Percentiles rank a stretch among this genome's conserved stretches.
phyloP scores from a whole-genome alignment of 2,113 vertebrate species.

The Pituophis catenifer region DNA sequence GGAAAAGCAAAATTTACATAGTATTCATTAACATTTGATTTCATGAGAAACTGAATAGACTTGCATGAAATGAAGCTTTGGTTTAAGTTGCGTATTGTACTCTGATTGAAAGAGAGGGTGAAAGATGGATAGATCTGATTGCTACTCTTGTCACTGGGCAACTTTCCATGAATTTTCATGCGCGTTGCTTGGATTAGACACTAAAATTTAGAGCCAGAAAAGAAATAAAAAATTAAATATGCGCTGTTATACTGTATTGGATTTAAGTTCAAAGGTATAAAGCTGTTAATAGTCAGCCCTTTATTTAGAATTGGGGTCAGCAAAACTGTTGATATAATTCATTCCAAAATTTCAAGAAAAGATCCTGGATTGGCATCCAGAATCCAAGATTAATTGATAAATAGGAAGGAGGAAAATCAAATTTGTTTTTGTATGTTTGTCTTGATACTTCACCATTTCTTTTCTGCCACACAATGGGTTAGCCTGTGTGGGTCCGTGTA shows the following conservation, averaged over 20 bases:
- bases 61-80: neutral
- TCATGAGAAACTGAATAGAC: slow-evolving; percentile 6
- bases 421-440: neutral
- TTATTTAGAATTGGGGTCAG: neutral
- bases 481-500: neutral
- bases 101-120: slow-evolving; percentile 2
- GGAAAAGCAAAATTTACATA: neutral
- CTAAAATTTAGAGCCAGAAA: slow-evolving; percentile 1
- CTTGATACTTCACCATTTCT: neutral
- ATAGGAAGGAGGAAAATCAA: neutral
- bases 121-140: slow-evolving; percentile 14
- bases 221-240: slow-evolving; percentile 10
- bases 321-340: neutral
- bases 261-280: neutral
- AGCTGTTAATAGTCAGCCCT: neutral
- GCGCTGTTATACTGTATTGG: neutral
- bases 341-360: slow-evolving; percentile 3
- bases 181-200: neutral
- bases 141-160: neutral
- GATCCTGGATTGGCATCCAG: neutral
- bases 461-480: neutral
- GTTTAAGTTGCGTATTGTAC: neutral
- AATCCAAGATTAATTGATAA: slow-evolving; percentile 11
- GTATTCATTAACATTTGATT: slow-evolving; percentile 12
- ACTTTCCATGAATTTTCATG: slow-evolving; percentile 16